Percentiles rank a stretch among this genome's conserved stretches.
These are phyloP conservation scores for Silurus lanzhouensis DNA, from an alignment of 2,797 vertebrate species.

Conservation along the genomic window DNA sequence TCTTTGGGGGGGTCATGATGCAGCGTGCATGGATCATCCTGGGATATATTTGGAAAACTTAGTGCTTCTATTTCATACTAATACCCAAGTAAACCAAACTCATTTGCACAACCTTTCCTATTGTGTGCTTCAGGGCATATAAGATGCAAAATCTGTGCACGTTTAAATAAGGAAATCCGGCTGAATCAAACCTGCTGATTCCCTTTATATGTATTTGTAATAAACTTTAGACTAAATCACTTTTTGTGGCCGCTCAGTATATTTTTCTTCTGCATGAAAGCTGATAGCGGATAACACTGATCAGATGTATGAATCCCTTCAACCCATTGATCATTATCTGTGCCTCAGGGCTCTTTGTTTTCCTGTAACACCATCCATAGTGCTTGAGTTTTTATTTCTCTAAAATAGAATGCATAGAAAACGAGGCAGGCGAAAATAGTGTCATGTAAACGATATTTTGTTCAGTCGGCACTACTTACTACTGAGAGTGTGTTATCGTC, in stretches of 20 bases:
- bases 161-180: background rate
- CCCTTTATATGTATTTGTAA: background rate
- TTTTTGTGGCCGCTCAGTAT: background rate
- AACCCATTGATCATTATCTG: background rate
- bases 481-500: background rate
- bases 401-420: background rate
- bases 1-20: background rate
- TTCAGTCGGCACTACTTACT: background rate
- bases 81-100: background rate
- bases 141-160: background rate
- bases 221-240: background rate
- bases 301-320: background rate
- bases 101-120: background rate
- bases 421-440: background rate
- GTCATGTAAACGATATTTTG: background rate
- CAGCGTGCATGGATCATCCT: background rate
- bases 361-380: background rate
- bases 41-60: background rate
- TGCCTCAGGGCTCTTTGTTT: background rate
- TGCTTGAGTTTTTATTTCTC: background rate
- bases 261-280: background rate
- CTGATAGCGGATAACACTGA: background rate
- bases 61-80: background rate
- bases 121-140: constrained; percentile 1
- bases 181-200: background rate